Evolutionary conservation across 2,888 invertebrate species (phyloP).

Genomic region (Eupeodes latifasciatus): DNA sequence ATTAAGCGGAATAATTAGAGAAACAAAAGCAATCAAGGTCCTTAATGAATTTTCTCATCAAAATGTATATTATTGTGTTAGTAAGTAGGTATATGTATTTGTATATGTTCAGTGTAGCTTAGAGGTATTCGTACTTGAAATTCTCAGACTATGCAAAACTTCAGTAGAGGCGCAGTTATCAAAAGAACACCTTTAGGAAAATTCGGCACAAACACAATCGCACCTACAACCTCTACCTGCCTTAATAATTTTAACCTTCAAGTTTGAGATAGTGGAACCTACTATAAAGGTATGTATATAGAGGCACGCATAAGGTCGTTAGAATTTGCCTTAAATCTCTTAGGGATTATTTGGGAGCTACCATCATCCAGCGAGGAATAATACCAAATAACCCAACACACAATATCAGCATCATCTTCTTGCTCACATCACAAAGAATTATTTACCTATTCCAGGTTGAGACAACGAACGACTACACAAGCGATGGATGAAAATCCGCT

Average conservation of each 20-base stretch:
- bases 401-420: not conserved
- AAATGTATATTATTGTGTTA: not conserved
- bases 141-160: slow-evolving; percentile 5
- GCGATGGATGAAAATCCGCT: slow-evolving; percentile 19
- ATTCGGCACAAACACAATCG: not conserved
- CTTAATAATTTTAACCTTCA: not conserved
- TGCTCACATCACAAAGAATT: not conserved
- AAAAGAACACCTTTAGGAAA: not conserved
- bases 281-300: not conserved
- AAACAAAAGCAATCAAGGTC: slow-evolving; percentile 68
- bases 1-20: slow-evolving; percentile 63
- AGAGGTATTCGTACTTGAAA: not conserved
- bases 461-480: too few species aligned
- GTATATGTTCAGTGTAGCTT: not conserved
- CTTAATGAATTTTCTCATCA: slow-evolving; percentile 60
- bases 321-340: slow-evolving; percentile 24
- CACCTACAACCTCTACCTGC: too few species aligned
- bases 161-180: not conserved
- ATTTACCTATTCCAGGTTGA: not conserved
- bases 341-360: slow-evolving; percentile 33
- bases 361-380: not conserved
- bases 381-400: not conserved
- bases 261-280: not conserved
- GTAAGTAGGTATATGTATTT: not conserved
- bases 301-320: not conserved